Conservation (phyloP, 2,113 vertebrate genomes). For the Melospiza melodia region DNA sequence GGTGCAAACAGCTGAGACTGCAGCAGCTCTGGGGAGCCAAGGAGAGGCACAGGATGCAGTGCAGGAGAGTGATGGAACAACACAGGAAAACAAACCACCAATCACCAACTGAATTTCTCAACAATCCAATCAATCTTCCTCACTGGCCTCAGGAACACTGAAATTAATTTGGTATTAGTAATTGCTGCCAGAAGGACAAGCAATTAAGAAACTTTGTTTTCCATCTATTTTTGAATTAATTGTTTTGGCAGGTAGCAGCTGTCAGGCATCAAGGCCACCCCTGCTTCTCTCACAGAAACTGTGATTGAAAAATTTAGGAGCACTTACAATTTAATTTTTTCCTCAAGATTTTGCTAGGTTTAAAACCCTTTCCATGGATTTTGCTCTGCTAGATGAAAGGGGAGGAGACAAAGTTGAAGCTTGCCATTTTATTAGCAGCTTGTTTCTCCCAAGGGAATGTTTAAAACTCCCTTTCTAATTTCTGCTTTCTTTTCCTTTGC, state of each 20-base stretch:
- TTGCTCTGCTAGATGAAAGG: neutral
- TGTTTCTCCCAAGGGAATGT: slow-evolving; percentile 8
- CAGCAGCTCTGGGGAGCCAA: neutral
- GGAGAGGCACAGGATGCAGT: neutral
- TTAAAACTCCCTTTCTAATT: slow-evolving; percentile 7
- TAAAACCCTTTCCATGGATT: neutral
- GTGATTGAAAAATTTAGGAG: neutral
- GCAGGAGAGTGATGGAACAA: neutral
- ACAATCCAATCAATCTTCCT: neutral
- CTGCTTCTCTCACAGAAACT: neutral
- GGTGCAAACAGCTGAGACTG: neutral
- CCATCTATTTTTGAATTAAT: neutral
- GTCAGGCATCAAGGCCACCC: neutral
- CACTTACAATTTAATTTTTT: neutral
- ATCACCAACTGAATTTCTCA: neutral
- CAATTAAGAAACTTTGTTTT: slow-evolving; percentile 21
- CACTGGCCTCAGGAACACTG: neutral
- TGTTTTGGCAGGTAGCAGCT: neutral
- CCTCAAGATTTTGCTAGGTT: neutral
- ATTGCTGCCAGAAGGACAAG: slow-evolving; percentile 6
- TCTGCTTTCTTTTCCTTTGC: slow-evolving; percentile 23
- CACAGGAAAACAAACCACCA: neutral
- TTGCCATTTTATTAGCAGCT: slow-evolving; percentile 22
- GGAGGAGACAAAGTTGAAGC: neutral
- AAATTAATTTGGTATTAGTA: neutral